These are phyloP conservation scores for Hymenochirus boettgeri DNA, from an alignment of 2,113 vertebrate genomes.

Conservation along the genomic window DNA sequence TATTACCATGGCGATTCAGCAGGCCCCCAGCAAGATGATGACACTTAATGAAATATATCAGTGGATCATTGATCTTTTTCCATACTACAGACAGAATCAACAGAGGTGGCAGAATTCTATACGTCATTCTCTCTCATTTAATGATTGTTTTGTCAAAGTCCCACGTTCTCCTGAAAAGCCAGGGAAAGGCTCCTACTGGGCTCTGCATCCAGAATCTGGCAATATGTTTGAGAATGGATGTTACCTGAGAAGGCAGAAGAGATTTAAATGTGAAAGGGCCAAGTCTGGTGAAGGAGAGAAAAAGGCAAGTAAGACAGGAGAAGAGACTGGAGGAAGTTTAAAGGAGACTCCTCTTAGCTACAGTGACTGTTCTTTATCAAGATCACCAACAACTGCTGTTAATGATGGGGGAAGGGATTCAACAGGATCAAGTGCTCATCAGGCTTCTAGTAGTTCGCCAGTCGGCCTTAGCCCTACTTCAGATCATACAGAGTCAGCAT, in stretches of 20 bases:
- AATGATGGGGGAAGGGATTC: slow-evolving; percentile 10
- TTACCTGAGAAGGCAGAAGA: slow-evolving; percentile 47
- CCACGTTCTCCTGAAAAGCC: slow-evolving; percentile 48
- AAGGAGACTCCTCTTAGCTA: slow-evolving; percentile 1
- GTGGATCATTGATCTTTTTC: slow-evolving; percentile 50
- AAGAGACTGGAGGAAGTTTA: neutral
- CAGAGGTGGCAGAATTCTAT: slow-evolving; percentile 49
- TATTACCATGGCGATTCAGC: slow-evolving; percentile 52
- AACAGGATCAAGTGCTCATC: slow-evolving; percentile 7
- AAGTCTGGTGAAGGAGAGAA: slow-evolving; percentile 1
- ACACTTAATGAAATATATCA: slow-evolving; percentile 50
- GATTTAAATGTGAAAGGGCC: slow-evolving; percentile 43
- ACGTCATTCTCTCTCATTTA: slow-evolving; percentile 47
- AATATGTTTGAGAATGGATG: slow-evolving; percentile 51
- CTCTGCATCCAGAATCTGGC: slow-evolving; percentile 48
- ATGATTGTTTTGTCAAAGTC: slow-evolving; percentile 49
- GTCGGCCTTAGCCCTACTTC: neutral
- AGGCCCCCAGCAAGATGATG: slow-evolving; percentile 45
- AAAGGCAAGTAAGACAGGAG: neutral
- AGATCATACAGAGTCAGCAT: slow-evolving; percentile 12
- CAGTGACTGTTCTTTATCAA: slow-evolving; percentile 2
- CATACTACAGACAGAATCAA: slow-evolving; percentile 50
- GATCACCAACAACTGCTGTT: slow-evolving; percentile 7
- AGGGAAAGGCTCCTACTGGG: slow-evolving; percentile 49
- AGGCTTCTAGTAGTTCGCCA: neutral